Conservation (phyloP, 1,140 invertebrate species). For the Teleogryllus occipitalis region DNA sequence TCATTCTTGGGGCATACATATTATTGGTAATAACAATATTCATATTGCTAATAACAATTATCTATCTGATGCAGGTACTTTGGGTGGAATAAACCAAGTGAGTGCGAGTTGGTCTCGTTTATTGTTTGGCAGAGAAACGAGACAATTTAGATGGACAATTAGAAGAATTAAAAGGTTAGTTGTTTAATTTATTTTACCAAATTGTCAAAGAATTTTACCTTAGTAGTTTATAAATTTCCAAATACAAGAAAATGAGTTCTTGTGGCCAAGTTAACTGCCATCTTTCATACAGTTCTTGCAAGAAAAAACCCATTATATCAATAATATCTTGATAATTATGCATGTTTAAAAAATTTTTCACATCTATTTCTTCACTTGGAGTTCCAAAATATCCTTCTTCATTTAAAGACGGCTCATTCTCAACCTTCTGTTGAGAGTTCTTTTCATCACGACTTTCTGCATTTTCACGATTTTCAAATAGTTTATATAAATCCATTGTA, state of each 20-base stretch:
- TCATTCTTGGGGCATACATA: too few species aligned
- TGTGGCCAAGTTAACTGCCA: constrained; percentile 56
- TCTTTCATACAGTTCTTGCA: constrained; percentile 46
- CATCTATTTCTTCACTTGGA: constrained; percentile 52
- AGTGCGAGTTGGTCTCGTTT: too few species aligned
- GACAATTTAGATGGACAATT: too few species aligned
- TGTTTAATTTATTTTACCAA: too few species aligned
- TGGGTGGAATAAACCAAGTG: too few species aligned
- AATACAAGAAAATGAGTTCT: constrained; percentile 47
- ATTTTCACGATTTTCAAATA: constrained; percentile 49
- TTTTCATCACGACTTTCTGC: constrained; percentile 17
- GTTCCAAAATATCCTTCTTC: constrained; percentile 52
- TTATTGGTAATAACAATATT: too few species aligned
- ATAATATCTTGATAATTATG: constrained; percentile 48
- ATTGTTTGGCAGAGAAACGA: too few species aligned
- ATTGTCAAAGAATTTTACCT: constrained; percentile 28
- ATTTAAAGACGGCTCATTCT: constrained; percentile 20
- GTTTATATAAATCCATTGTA: constrained; percentile 51
- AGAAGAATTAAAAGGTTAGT: too few species aligned
- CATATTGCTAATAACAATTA: too few species aligned
- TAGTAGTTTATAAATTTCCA: constrained; percentile 48
- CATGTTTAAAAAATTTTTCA: constrained; percentile 50
- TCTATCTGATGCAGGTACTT: too few species aligned
- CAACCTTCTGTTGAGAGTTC: neutral
- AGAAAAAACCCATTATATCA: constrained; percentile 50